Evolutionary conservation across 2,888 invertebrate species (phyloP), one percentile per base, ranked within the genome.

Genomic region (Papilio elwesi): DNA sequence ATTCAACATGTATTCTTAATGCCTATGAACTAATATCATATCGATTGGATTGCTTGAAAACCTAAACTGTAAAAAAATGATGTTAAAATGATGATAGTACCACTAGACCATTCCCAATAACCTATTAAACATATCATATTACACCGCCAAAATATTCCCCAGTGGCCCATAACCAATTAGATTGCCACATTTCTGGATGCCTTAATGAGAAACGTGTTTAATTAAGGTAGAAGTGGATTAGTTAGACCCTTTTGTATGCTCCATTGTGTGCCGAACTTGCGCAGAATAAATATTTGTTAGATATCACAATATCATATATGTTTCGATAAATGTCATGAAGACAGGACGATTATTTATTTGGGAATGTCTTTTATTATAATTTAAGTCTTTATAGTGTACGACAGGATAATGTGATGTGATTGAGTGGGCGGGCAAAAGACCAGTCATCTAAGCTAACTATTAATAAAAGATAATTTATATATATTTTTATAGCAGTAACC

Each of bases 121-220:
- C 26, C 26, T 2, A 26, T 26, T n/a, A n/a, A n/a, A n/a, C n/a
- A n/a, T n/a, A n/a, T n/a, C n/a, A n/a, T n/a, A n/a, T n/a, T n/a
- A n/a, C n/a, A n/a, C n/a, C n/a, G n/a, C 43, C 43, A 43, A 62
- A 43, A 62, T 43, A 9, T 43, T 62, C 15, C n/a, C 10, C 59
- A 15, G 10, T 8, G 8, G 9, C 9, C 55, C 26, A 26, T 26
- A 13, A 57, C 43, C 59, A 15, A 62, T 62, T 10, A 36, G 26
- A 51, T 65, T 52, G 49, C 10, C 65, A 43, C 38, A 62, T 52
- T 52, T 49, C 26, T 52, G 13, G n/a, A 52, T 36, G 48, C 9
- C n/a, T 65, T 52, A 52, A 65, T 65, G 15, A 52, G 51, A 51
- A 36, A 65, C 65, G 51, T 65, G 65, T 65, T 51, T 65, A 65